Percentiles rank a stretch among this genome's conserved stretches.
Evolutionary conservation across 2,797 vertebrate species (phyloP).

Genomic region (Echiichthys vipera): DNA sequence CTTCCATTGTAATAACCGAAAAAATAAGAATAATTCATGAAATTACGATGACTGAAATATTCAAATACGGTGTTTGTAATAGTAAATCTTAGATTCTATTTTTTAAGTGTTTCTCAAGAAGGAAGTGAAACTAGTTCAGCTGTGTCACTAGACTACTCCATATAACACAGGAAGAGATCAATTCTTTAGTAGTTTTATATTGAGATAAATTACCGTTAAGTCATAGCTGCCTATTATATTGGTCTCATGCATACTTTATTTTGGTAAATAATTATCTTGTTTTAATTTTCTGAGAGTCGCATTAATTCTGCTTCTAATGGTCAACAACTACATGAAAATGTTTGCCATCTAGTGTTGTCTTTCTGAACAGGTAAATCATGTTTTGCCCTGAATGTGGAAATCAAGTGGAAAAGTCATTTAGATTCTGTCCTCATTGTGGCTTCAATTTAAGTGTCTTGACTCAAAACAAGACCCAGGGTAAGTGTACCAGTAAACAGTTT

Average conservation of each 20-base stretch:
- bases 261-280: neutral
- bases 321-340: neutral
- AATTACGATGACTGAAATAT: neutral
- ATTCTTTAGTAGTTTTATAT: neutral
- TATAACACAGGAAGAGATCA: neutral
- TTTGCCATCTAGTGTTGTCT: neutral
- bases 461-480: conserved; percentile 14
- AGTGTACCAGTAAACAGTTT: neutral
- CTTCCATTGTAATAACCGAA: neutral
- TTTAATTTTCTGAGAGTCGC: fast-evolving
- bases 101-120: neutral
- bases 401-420: conserved; percentile 1
- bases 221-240: neutral
- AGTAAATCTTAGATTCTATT: neutral
- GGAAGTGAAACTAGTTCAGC: neutral
- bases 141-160: neutral
- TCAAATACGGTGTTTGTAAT: neutral
- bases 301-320: fast-evolving
- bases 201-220: neutral
- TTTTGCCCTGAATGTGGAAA: conserved; percentile 31
- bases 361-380: conserved; percentile 39
- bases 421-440: conserved; percentile 46
- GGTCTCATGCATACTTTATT: neutral
- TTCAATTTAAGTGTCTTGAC: conserved; percentile 6
- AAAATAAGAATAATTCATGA: neutral